A percentile compares a stretch with the other conserved stretches of the same genome.
Evolutionary conservation across 2,113 vertebrate genomes (phyloP).

Genomic region (Danionella cerebrum): DNA sequence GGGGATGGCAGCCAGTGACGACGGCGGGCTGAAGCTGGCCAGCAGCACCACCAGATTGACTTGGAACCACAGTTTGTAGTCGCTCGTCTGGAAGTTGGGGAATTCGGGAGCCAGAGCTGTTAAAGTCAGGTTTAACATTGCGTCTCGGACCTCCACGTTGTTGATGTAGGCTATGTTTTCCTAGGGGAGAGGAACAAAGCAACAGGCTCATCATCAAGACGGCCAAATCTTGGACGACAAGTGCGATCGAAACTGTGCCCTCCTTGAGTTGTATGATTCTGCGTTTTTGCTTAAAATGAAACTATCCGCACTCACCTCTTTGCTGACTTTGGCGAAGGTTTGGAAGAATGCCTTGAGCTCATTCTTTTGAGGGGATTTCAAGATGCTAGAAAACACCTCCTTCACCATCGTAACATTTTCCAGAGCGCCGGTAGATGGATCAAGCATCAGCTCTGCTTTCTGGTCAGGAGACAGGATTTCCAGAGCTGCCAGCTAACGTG

Average conservation of each 20-base stretch:
- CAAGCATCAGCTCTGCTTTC: constrained; percentile 6
- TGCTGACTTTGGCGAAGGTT: background rate
- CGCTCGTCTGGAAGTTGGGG: constrained; percentile 19
- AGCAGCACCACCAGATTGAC: constrained; percentile 34
- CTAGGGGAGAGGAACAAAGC: background rate
- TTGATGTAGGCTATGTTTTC: constrained; percentile 15
- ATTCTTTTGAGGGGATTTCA: background rate
- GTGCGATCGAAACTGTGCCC: too few species aligned
- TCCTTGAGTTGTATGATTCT: too few species aligned
- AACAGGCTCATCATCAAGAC: background rate
- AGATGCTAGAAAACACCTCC: background rate
- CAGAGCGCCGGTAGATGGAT: background rate
- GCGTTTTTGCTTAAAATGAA: too few species aligned
- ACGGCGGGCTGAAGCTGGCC: constrained; percentile 28
- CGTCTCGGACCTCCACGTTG: background rate
- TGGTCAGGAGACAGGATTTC: background rate
- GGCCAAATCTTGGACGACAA: background rate
- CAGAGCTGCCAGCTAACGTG: background rate
- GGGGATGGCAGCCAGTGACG: constrained; percentile 37
- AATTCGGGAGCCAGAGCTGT: constrained; percentile 36
- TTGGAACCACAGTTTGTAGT: constrained; percentile 45
- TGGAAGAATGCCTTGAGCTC: background rate
- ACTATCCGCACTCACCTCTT: background rate
- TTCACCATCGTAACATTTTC: background rate
- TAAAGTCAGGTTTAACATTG: constrained; percentile 41